Evolutionary conservation across 1,140 invertebrate genomes (phyloP).

Genomic region (Popillia japonica): DNA sequence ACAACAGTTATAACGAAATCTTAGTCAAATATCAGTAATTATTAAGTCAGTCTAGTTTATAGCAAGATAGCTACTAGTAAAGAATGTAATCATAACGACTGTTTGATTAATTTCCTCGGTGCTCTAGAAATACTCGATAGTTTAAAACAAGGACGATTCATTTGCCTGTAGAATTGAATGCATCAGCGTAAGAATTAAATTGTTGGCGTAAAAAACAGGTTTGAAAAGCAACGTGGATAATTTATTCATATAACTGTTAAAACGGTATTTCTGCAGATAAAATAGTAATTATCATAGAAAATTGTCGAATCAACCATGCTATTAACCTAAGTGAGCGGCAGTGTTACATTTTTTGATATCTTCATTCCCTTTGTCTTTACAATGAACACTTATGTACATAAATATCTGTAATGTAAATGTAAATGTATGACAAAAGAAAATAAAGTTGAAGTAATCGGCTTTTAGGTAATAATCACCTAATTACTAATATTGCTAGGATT

Average conservation of each 20-base stretch:
- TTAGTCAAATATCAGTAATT: conserved; percentile 13
- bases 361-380: not conserved
- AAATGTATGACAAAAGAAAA: too few relatives aligned
- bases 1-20: conserved; percentile 17
- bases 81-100: conserved; percentile 27
- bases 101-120: conserved; percentile 24
- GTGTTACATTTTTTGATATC: not conserved
- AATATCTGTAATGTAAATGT: too few relatives aligned
- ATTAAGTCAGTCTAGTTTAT: conserved; percentile 12
- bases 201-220: not conserved
- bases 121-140: not conserved
- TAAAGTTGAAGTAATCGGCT: too few relatives aligned
- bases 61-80: not conserved
- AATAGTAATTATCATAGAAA: not conserved
- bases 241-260: conserved; percentile 23
- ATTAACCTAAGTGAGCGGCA: not conserved
- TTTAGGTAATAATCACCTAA: too few relatives aligned
- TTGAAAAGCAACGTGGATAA: not conserved
- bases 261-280: not conserved
- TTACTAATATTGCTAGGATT: not conserved
- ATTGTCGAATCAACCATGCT: not conserved
- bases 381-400: too few relatives aligned
- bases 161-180: not conserved
- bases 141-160: conserved; percentile 21
- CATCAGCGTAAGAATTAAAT: not conserved